These are phyloP conservation scores for Aegithalos caudatus DNA, from an alignment of 2,113 vertebrate genomes.

Conservation along the genomic window DNA sequence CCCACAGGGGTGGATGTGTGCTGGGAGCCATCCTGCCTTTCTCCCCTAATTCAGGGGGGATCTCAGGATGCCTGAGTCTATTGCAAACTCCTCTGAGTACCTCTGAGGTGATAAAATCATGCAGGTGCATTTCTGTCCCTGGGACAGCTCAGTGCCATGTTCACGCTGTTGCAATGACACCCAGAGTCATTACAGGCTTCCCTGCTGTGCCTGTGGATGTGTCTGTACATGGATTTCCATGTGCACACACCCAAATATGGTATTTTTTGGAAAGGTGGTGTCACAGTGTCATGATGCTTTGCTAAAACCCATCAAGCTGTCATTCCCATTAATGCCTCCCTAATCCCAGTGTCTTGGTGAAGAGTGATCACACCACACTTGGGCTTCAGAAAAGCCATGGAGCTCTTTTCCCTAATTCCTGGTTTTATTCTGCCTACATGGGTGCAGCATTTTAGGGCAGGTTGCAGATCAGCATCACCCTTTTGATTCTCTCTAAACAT, in stretches of 20 bases:
- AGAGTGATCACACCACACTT: background rate
- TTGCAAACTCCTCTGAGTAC: background rate
- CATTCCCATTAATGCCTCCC: background rate
- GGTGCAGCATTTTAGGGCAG: background rate
- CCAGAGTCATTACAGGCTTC: background rate
- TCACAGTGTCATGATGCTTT: background rate
- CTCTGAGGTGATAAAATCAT: fast-evolving
- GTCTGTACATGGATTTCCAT: fast-evolving
- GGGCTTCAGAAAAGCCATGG: fast-evolving
- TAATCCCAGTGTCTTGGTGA: background rate
- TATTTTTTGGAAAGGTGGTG: background rate
- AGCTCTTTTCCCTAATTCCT: background rate
- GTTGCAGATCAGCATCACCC: background rate
- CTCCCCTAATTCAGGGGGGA: fast-evolving
- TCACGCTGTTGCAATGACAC: fast-evolving
- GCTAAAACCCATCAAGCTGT: background rate
- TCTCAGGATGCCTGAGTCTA: fast-evolving
- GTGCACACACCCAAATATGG: fast-evolving
- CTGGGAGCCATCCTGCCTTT: background rate
- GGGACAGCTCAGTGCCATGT: fast-evolving
- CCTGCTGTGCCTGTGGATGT: background rate
- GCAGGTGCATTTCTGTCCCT: background rate
- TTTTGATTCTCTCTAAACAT: background rate
- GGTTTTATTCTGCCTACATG: background rate
- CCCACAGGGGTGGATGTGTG: background rate